Conservation (phyloP, 2,888 invertebrate genomes). For the Poecilus cupreus region DNA sequence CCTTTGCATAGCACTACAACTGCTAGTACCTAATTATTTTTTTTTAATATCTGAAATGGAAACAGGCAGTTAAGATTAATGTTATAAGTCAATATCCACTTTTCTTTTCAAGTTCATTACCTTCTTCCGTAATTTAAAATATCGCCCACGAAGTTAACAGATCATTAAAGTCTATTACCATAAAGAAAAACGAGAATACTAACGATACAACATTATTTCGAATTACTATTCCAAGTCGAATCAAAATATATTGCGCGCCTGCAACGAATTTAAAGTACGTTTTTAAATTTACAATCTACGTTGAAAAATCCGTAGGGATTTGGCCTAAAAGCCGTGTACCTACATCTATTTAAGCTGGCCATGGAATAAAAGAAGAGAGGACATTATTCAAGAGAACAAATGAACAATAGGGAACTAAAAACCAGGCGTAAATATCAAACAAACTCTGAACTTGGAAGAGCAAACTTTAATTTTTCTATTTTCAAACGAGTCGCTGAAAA, state of each 20-base stretch:
- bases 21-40: too few species aligned
- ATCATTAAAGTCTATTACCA: neutral
- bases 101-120: conserved; percentile 37
- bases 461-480: too few species aligned
- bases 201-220: neutral
- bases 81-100: conserved; percentile 4
- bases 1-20: neutral
- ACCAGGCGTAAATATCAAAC: too few species aligned
- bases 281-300: conserved; percentile 12
- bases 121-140: conserved; percentile 2
- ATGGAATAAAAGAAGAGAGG: conserved; percentile 3
- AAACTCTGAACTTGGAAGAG: too few species aligned
- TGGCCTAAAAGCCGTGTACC: neutral
- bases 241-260: neutral
- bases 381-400: conserved; percentile 33
- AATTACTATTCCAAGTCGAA: neutral
- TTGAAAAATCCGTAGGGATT: neutral
- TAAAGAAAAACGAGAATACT: neutral
- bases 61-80: neutral
- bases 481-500: too few species aligned
- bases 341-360: neutral
- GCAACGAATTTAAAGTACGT: conserved; percentile 18
- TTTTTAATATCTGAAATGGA: too few species aligned
- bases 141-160: neutral
- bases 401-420: conserved; percentile 1